Base-by-base conservation (phyloP, 2,113 vertebrate species). In the Rhadina sibilatrix region DNA sequence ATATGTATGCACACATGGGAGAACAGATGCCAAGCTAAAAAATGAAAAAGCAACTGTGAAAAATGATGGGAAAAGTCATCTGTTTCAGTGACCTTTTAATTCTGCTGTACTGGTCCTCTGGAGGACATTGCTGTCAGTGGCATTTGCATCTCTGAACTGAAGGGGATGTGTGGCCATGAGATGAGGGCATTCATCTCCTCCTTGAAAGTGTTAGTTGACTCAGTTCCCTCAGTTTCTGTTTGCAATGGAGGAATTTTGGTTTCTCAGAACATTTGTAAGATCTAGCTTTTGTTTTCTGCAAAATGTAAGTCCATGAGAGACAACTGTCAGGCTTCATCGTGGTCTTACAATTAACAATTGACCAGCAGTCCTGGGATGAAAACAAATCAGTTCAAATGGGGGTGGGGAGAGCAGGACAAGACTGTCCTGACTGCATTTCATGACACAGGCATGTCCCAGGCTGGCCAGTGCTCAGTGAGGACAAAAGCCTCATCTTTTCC, bases 21-120 rank as follows among this genome's bases (percentile, higher is more conserved):
- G 57, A 95, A 94, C 83, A 90, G 83, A 93, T 90, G 90, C 24
- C 69, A 85, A 21, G 33, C 68, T 78, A 2, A 49, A 90, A 86
- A 90, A 27, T 12, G 3, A 65, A 52, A 84, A 59, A 31, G 5
- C 38, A 47, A 71, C 40, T 44, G 54, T 87, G 90, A 90, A 85
- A 94, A 87, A 77, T 42, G 12, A 42, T 22, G 81, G 75, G 54
- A 63, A 66, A 86, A 93, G 59, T 93, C 35, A 86, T 93, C 94
- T 95, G 89, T 92, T 94, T 93, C 78, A 31, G 24, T 68, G 78
- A 68, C 79, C 72, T 59, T 25, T 74, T 86, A 66, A 64, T 95
- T 90, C 79, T 70, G 42, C 75, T 44, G 20, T 56, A 52, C 12
- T 79, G 38, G 50, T 86, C 47, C 90, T 96, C 85, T 2, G 12